Evolutionary conservation across 2,888 invertebrate species (phyloP).

Genomic region (Habroteleia sp.): DNA sequence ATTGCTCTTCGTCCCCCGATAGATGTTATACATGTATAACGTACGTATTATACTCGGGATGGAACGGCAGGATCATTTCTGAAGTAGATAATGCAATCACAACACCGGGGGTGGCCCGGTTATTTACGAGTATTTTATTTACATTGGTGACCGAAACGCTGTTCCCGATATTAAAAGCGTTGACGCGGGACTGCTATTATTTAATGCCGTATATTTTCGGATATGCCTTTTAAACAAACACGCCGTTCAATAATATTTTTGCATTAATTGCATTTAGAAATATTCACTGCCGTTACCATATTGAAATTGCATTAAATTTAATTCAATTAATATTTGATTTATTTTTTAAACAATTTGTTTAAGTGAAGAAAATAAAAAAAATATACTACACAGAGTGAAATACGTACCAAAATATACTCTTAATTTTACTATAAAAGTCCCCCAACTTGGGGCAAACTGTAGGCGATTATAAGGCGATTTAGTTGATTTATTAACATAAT

Average conservation of each 20-base stretch:
- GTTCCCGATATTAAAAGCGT: slow-evolving; percentile 51
- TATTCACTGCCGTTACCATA: no score
- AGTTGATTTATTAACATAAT: no score
- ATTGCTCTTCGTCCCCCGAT: slow-evolving; percentile 47
- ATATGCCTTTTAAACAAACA: slow-evolving; percentile 35
- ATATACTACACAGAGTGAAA: no score
- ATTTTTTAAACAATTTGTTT: no score
- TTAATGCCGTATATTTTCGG: slow-evolving; percentile 12
- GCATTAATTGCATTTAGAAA: slow-evolving; percentile 14
- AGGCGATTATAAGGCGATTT: no score
- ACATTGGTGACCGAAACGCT: slow-evolving; percentile 64
- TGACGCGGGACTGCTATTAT: slow-evolving; percentile 40
- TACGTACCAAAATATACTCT: no score
- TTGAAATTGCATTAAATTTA: no score
- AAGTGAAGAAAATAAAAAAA: no score
- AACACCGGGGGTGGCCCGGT: slow-evolving; percentile 79
- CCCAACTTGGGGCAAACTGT: no score
- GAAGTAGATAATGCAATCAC: slow-evolving; percentile 79
- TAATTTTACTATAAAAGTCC: no score
- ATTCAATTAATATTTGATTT: no score
- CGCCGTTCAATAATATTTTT: slow-evolving; percentile 1
- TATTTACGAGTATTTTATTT: slow-evolving; percentile 80
- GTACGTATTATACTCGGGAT: slow-evolving; percentile 35
- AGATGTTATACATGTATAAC: slow-evolving; percentile 50
- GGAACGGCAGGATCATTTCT: slow-evolving; percentile 58